phyloP scores from a whole-genome alignment of 2,113 vertebrate genomes.

The Lampris megalopsis region DNA sequence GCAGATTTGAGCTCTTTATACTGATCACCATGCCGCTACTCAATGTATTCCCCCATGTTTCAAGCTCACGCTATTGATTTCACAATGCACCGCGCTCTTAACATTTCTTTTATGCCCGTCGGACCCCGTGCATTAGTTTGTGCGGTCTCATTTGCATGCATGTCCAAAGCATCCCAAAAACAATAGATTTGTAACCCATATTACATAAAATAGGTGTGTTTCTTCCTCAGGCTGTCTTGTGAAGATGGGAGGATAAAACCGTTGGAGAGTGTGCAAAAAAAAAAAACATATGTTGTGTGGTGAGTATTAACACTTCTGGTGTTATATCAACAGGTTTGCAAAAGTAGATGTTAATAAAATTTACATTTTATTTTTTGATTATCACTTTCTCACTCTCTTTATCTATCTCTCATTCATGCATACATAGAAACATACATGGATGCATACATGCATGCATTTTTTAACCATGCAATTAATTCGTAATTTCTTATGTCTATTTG shows the following conservation, averaged over 20 bases:
- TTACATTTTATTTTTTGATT: no score
- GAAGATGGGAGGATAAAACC: conserved; percentile 50
- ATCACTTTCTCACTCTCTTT: no score
- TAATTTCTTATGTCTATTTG: background rate
- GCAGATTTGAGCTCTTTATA: conserved; percentile 81
- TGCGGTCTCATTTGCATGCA: conserved; percentile 92
- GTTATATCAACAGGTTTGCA: no score
- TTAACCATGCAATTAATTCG: no score
- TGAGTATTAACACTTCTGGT: background rate
- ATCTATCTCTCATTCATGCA: background rate
- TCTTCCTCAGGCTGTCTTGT: background rate
- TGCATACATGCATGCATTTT: background rate
- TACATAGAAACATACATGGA: background rate
- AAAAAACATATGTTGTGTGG: no score
- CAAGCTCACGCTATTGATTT: conserved; percentile 97
- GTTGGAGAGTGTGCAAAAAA: conserved; percentile 49
- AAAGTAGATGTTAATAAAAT: no score
- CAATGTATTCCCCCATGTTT: conserved; percentile 79
- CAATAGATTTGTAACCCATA: conserved; percentile 90
- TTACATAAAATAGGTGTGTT: background rate
- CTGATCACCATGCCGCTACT: conserved; percentile 89
- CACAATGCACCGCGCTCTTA: conserved; percentile 86
- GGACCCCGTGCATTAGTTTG: conserved; percentile 56
- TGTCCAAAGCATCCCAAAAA: conserved; percentile 87
- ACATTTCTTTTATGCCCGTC: conserved; percentile 90